A percentile compares a stretch with the other conserved stretches of the same genome.
phyloP scores from a whole-genome alignment of 2,113 vertebrate species.

The Embiotoca jacksoni region DNA sequence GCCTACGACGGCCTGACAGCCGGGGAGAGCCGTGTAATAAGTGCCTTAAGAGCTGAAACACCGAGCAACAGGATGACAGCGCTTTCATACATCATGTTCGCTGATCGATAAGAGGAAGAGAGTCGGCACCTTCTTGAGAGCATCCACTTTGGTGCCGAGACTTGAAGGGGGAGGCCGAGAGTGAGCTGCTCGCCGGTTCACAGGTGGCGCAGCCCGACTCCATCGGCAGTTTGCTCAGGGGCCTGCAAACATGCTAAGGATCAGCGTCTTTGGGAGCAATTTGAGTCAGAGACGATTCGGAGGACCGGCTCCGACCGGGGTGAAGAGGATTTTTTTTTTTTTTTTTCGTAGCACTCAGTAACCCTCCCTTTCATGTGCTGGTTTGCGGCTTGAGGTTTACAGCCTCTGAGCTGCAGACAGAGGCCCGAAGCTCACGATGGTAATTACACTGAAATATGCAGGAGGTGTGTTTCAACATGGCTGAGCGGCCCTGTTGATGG shows the following conservation, averaged over 20 bases:
- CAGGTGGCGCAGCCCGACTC: slow-evolving; percentile 6
- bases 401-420: slow-evolving; percentile 9
- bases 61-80: slow-evolving; percentile 41
- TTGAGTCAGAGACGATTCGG: slow-evolving; percentile 29
- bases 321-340: slow-evolving; percentile 35
- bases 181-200: background rate
- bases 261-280: slow-evolving; percentile 37
- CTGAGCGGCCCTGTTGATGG: background rate
- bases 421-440: background rate
- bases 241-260: slow-evolving; percentile 21
- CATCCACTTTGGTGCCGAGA: slow-evolving; percentile 32
- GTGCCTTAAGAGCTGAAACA: slow-evolving; percentile 45
- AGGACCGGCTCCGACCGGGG: slow-evolving; percentile 9
- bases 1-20: slow-evolving; percentile 56
- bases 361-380: slow-evolving; percentile 50
- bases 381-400: slow-evolving; percentile 20
- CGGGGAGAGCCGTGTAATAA: slow-evolving; percentile 41
- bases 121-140: slow-evolving; percentile 42
- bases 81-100: slow-evolving; percentile 49
- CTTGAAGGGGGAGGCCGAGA: slow-evolving; percentile 18
- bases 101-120: slow-evolving; percentile 66
- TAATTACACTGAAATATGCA: slow-evolving; percentile 15
- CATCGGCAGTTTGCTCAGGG: slow-evolving; percentile 30
- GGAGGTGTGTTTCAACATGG: slow-evolving; percentile 11
- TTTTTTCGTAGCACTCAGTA: background rate